Conservation (phyloP, 2,888 invertebrate genomes). For the Aspidiotus rigidus region DNA sequence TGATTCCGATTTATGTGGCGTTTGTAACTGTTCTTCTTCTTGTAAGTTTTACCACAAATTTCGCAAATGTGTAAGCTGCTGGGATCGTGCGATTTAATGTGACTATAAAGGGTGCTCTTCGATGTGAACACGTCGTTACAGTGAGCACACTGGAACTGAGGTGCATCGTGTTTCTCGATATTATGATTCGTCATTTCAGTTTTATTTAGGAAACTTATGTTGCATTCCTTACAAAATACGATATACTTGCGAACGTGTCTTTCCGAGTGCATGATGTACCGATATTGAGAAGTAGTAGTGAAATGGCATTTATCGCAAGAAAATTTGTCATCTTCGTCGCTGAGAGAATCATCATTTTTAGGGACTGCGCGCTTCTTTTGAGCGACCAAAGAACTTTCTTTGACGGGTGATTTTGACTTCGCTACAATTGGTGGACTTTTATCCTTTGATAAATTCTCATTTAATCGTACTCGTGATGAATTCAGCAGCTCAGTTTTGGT, state of each 20-base stretch:
- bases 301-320: conserved; percentile 35
- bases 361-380: not conserved
- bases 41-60: conserved; percentile 36
- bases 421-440: not conserved
- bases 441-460: not conserved
- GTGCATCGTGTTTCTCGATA: conserved; percentile 35
- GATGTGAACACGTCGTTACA: conserved; percentile 36
- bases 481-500: not conserved
- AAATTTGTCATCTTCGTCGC: conserved; percentile 18
- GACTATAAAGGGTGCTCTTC: conserved; percentile 35
- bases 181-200: conserved; percentile 35
- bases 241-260: conserved; percentile 35
- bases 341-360: conserved; percentile 32
- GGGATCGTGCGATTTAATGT: conserved; percentile 35
- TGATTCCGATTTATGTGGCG: conserved; percentile 35
- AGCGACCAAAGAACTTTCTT: not conserved
- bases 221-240: conserved; percentile 35
- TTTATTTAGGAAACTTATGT: conserved; percentile 35
- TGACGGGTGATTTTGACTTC: not conserved
- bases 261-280: conserved; percentile 35
- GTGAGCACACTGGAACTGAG: conserved; percentile 36
- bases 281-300: conserved; percentile 34
- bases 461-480: not conserved
- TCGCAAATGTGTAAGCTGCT: conserved; percentile 35
- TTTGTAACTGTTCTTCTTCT: conserved; percentile 36